These are phyloP conservation scores for Syrphus vitripennis DNA, from an alignment of 2,888 invertebrate genomes.

Conservation along the genomic window DNA sequence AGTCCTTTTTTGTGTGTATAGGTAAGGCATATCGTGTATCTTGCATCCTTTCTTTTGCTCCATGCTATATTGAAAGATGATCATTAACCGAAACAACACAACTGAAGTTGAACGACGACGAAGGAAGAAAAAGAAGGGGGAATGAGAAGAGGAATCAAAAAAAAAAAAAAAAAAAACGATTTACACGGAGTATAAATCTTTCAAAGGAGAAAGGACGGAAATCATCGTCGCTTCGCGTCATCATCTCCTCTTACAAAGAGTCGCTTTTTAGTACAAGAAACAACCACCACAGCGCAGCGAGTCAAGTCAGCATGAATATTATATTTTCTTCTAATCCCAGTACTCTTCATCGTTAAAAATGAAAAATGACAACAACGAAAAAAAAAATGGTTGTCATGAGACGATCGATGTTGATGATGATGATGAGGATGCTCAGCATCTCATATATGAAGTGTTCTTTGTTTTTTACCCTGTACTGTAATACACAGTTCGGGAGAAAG, in stretches of 20 bases:
- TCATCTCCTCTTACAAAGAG: constrained; percentile 3
- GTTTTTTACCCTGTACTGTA: constrained; percentile 32
- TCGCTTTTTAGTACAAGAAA: constrained; percentile 20
- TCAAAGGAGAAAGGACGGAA: constrained; percentile 67
- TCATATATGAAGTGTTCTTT: constrained; percentile 42
- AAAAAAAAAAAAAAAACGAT: constrained; percentile 35
- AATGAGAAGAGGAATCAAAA: constrained; percentile 9
- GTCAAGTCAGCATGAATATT: constrained; percentile 55
- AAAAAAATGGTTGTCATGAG: not conserved
- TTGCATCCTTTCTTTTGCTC: constrained; percentile 55
- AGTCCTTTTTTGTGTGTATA: constrained; percentile 57
- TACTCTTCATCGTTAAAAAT: constrained; percentile 53
- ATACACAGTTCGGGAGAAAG: constrained; percentile 32
- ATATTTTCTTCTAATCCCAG: constrained; percentile 69
- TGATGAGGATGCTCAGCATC: constrained; percentile 34
- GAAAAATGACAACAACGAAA: constrained; percentile 13
- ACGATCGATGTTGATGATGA: not conserved
- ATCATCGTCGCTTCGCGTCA: constrained; percentile 35
- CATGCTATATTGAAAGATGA: constrained; percentile 45
- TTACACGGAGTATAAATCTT: constrained; percentile 64
- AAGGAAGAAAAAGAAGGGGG: too few species aligned
- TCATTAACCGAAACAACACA: constrained; percentile 54
- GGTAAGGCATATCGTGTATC: constrained; percentile 44
- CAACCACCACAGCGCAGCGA: not conserved
- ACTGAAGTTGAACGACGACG: constrained; percentile 35